Conservation (phyloP, 2,888 invertebrate genomes). For the Odontomyia ornata region DNA sequence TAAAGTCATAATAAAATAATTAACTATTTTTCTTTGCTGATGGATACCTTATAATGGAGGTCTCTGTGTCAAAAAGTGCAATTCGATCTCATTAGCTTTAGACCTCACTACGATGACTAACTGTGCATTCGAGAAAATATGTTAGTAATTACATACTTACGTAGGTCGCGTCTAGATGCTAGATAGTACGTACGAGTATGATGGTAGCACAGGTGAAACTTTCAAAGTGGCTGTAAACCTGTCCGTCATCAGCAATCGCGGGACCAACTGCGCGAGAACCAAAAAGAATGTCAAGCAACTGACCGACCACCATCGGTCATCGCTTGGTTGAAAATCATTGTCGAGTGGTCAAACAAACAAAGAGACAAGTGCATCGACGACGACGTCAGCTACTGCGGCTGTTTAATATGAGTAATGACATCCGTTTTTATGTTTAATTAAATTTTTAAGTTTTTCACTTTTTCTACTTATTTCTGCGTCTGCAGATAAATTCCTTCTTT, state of each 20-base stretch:
- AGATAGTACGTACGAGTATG: slow-evolving; percentile 3
- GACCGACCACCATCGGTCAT: background rate
- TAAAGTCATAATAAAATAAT: background rate
- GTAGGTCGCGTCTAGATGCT: background rate
- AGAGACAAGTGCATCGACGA: slow-evolving; percentile 9
- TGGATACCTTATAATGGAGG: slow-evolving; percentile 2
- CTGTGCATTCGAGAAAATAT: background rate
- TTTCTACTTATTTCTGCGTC: background rate
- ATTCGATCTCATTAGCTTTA: slow-evolving; percentile 5
- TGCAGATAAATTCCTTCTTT: background rate
- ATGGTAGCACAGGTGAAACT: slow-evolving; percentile 5
- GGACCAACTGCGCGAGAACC: background rate
- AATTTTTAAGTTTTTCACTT: background rate
- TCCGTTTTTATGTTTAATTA: slow-evolving; percentile 24
- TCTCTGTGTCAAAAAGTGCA: slow-evolving; percentile 13
- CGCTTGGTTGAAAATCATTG: background rate
- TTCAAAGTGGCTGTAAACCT: background rate
- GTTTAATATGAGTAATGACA: slow-evolving; percentile 18
- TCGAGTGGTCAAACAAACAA: slow-evolving; percentile 5
- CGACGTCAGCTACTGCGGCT: background rate
- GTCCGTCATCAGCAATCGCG: background rate
- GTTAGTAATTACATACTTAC: background rate
- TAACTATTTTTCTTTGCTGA: background rate
- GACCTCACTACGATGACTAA: background rate
- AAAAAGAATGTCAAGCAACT: background rate